Conservation (phyloP, 2,113 vertebrate species). For the Aphyosemion australe region DNA sequence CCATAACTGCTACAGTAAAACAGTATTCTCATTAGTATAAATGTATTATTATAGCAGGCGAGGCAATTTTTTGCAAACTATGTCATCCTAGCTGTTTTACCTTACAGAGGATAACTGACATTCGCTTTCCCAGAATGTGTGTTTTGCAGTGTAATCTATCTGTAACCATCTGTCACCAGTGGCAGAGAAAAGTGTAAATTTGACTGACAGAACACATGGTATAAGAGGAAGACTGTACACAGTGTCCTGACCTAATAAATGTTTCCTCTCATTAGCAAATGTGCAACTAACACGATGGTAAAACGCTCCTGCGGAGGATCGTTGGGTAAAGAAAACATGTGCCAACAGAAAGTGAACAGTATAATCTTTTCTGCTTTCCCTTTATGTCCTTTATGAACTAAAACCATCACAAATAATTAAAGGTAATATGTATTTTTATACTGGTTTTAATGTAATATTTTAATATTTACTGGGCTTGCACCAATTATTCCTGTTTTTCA, state of each 20-base stretch:
- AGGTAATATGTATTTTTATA: background rate
- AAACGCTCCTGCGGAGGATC: background rate
- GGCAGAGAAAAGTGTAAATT: slow-evolving; percentile 10
- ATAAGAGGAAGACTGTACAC: background rate
- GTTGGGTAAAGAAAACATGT: background rate
- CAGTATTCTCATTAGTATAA: background rate
- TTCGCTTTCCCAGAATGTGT: background rate
- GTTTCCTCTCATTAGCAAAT: background rate
- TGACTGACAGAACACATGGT: slow-evolving; percentile 6
- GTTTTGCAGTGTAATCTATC: slow-evolving; percentile 12
- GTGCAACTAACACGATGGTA: no score
- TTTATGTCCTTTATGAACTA: no score
- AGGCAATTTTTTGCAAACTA: background rate
- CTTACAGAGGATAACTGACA: background rate
- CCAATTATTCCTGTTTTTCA: background rate
- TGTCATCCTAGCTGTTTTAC: background rate
- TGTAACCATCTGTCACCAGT: slow-evolving; percentile 20
- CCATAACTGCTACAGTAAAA: background rate
- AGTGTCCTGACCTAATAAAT: background rate
- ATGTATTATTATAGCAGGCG: background rate
- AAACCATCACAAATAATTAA: no score
- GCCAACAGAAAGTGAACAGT: background rate
- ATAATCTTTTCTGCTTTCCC: no score
- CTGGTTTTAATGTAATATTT: background rate
- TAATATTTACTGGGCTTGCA: background rate